Evolutionary conservation across 2,888 invertebrate genomes (phyloP).

Genomic region (Orthosia cruda): DNA sequence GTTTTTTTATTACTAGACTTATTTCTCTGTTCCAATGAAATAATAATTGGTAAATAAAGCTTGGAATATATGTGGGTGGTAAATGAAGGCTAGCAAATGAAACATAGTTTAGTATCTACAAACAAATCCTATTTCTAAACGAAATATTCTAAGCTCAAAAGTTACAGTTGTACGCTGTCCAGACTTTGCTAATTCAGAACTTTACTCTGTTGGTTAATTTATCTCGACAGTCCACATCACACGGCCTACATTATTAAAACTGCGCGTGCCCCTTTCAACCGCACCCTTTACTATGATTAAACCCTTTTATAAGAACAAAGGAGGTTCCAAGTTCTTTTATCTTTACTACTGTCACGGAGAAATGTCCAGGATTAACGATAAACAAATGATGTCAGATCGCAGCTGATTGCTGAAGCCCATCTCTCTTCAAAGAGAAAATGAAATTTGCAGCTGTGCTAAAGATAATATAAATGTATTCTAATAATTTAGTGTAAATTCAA

Average conservation of each 20-base stretch:
- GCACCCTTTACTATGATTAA: constrained; percentile 61
- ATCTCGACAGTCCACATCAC: constrained; percentile 39
- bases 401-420: constrained; percentile 48
- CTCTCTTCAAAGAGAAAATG: constrained; percentile 41
- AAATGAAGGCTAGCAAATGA: not conserved
- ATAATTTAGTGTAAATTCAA: constrained; percentile 6
- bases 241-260: constrained; percentile 47
- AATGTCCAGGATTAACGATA: constrained; percentile 63
- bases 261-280: constrained; percentile 47
- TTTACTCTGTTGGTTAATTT: constrained; percentile 18
- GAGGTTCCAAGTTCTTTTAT: constrained; percentile 60
- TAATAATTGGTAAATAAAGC: constrained; percentile 38
- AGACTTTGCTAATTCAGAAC: constrained; percentile 15
- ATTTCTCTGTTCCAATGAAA: constrained; percentile 39
- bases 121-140: not conserved
- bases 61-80: not conserved
- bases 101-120: not conserved
- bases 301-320: constrained; percentile 68
- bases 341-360: constrained; percentile 58
- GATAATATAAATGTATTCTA: constrained; percentile 10
- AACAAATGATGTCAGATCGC: constrained; percentile 64
- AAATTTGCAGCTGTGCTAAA: constrained; percentile 26
- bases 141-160: not conserved
- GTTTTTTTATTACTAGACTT: constrained; percentile 61
- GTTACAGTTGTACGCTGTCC: not conserved